Evolutionary conservation across 2,797 vertebrate species (phyloP).

Genomic region (Cryptoblepharus egeriae): DNA sequence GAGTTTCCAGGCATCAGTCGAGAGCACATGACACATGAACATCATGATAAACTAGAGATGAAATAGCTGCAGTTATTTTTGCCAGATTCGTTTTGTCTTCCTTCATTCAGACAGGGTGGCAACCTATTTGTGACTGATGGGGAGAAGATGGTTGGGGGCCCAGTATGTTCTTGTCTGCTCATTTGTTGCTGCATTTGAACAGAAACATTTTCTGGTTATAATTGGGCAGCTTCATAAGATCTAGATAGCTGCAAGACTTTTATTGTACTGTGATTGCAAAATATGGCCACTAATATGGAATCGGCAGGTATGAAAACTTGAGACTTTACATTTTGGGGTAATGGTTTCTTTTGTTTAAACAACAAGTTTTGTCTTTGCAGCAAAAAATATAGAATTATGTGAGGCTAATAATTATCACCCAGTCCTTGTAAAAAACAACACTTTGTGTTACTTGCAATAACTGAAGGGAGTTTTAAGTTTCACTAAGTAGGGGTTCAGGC

Average conservation of each 20-base stretch:
- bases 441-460: not conserved
- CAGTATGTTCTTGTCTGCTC: not conserved
- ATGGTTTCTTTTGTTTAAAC: not conserved
- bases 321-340: not conserved
- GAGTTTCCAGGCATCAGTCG: constrained; percentile 11
- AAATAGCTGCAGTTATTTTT: not conserved
- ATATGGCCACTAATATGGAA: not conserved
- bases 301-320: not conserved
- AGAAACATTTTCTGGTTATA: not conserved
- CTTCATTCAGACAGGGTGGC: not conserved
- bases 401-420: not conserved
- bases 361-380: not conserved
- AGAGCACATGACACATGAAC: not conserved
- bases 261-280: not conserved
- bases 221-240: not conserved
- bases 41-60: not conserved
- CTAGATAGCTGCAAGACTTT: not conserved
- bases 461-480: not conserved
- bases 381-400: not conserved
- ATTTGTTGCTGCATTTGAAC: not conserved
- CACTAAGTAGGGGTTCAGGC: too few species aligned
- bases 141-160: too few species aligned
- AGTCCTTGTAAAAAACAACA: not conserved
- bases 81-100: not conserved
- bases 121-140: not conserved